Evolutionary conservation across 1,140 invertebrate species (phyloP).

Genomic region (Hylaeus volcanicus): DNA sequence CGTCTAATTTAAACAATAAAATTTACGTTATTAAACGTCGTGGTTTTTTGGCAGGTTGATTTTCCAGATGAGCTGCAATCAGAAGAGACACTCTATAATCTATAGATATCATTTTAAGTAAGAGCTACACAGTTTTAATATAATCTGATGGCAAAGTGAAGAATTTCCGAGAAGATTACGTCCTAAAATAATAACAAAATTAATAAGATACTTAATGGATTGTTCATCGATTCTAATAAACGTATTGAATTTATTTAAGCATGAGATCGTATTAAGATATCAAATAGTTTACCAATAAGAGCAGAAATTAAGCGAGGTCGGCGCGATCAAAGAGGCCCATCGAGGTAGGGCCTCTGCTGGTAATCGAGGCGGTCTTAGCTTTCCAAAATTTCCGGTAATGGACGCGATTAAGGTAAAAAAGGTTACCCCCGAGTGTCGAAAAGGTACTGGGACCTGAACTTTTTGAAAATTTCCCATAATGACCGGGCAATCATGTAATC

Average conservation of each 20-base stretch:
- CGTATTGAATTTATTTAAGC: too few relatives aligned
- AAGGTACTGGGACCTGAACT: slow-evolving; percentile 19
- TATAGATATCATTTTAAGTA: too few relatives aligned
- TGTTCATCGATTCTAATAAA: too few relatives aligned
- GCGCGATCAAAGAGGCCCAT: slow-evolving; percentile 34
- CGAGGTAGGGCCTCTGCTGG: too few relatives aligned
- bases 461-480: slow-evolving; percentile 65
- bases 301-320: background rate
- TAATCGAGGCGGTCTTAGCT: background rate
- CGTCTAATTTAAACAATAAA: slow-evolving; percentile 79
- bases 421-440: slow-evolving; percentile 32
- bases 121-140: too few relatives aligned
- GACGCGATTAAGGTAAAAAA: slow-evolving; percentile 44
- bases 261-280: too few relatives aligned
- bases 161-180: too few relatives aligned
- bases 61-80: background rate
- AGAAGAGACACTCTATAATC: too few relatives aligned
- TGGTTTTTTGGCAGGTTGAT: background rate
- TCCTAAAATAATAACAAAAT: too few relatives aligned
- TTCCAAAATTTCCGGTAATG: slow-evolving; percentile 55
- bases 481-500: slow-evolving; percentile 60
- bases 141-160: too few relatives aligned
- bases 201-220: too few relatives aligned
- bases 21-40: slow-evolving; percentile 72
- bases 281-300: too few relatives aligned